Conservation (phyloP, 2,113 vertebrate genomes). For the Coreoperca whiteheadi region DNA sequence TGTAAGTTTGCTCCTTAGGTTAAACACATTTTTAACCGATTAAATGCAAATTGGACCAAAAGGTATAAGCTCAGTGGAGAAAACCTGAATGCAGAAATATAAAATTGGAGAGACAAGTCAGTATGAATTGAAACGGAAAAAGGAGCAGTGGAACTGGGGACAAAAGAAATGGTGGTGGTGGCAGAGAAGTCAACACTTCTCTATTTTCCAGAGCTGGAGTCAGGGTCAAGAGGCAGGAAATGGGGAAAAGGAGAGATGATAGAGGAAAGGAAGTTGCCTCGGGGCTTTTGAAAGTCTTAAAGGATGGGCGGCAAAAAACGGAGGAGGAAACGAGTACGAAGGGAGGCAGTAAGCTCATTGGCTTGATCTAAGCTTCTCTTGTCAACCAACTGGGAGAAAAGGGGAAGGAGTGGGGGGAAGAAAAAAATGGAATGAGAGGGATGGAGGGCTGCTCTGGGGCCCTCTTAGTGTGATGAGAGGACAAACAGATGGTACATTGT, state of each 20-base stretch:
- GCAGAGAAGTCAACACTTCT: slow-evolving; percentile 42
- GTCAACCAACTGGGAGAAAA: slow-evolving; percentile 51
- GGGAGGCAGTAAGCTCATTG: slow-evolving; percentile 52
- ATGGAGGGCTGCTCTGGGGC: slow-evolving; percentile 53
- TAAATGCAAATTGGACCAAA: neutral
- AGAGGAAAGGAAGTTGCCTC: slow-evolving; percentile 41
- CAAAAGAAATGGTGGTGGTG: slow-evolving; percentile 8
- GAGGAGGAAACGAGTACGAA: slow-evolving; percentile 38
- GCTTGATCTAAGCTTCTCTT: slow-evolving; percentile 50
- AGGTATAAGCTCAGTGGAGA: neutral
- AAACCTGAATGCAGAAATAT: slow-evolving; percentile 3
- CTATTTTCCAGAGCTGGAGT: slow-evolving; percentile 43
- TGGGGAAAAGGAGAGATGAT: slow-evolving; percentile 37
- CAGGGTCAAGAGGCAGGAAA: slow-evolving; percentile 61
- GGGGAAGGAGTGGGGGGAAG: slow-evolving; percentile 28
- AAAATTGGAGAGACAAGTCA: neutral
- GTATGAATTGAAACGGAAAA: slow-evolving; percentile 6
- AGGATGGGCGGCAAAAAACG: slow-evolving; percentile 40
- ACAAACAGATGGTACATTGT: slow-evolving; percentile 75
- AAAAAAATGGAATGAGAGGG: slow-evolving; percentile 17
- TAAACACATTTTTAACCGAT: neutral
- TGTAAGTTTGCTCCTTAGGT: neutral
- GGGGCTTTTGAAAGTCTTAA: slow-evolving; percentile 56
- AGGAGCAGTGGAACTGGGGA: slow-evolving; percentile 1
- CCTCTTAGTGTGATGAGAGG: slow-evolving; percentile 56